These are phyloP conservation scores for Pygoscelis antarcticus DNA, from an alignment of 2,113 vertebrate species.

Conservation along the genomic window DNA sequence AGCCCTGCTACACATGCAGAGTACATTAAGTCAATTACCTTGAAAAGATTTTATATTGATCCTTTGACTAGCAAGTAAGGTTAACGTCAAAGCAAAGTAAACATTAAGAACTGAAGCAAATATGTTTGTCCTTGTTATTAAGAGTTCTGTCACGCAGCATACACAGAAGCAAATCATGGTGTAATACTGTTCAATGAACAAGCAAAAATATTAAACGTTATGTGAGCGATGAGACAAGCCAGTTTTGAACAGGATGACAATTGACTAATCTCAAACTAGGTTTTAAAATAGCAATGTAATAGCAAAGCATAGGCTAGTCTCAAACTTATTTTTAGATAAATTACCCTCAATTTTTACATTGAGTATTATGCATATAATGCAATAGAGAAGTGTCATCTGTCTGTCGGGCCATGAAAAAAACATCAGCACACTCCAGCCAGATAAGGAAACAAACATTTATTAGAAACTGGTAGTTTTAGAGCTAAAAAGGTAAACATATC, in stretches of 20 bases:
- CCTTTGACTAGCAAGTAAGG: background rate
- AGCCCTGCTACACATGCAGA: background rate
- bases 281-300: background rate
- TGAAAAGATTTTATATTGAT: background rate
- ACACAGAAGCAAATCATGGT: background rate
- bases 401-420: background rate
- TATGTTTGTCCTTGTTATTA: background rate
- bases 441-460: conserved; percentile 59
- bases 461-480: conserved; percentile 40
- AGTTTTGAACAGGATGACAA: background rate
- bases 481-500: conserved; percentile 37
- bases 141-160: rapidly evolving
- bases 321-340: background rate
- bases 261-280: background rate
- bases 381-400: background rate
- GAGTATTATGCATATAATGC: background rate
- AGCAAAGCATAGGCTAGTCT: background rate
- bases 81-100: background rate
- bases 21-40: background rate
- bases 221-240: background rate
- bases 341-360: background rate
- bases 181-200: background rate
- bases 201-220: background rate
- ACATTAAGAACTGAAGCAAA: background rate
- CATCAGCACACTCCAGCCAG: background rate